Evolutionary conservation across 2,797 vertebrate species (phyloP), one percentile per base, ranked within the genome.

Genomic region (Sebastes cheni): DNA sequence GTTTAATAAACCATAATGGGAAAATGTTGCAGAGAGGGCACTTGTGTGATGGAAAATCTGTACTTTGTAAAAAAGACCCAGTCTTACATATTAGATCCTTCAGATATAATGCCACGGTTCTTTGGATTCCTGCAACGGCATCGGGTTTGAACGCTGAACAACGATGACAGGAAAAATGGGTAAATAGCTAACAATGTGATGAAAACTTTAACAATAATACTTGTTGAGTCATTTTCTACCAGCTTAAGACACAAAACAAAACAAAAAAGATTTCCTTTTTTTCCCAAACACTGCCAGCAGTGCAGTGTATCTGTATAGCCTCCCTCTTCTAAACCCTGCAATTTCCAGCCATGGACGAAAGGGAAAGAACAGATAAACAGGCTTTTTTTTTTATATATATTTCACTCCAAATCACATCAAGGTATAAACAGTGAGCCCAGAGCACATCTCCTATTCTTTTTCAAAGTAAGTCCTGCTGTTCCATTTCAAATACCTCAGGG

Each of bases 381-480:
- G 64, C 83, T 64, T 82, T 86, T 89, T 89, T 29, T 65, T 39
- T 0, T 39, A 13, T 39, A 13, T 39, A 84, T 83, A 91, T 93
- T 94, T 93, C 91, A 93, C 85, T 92, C 92, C 89, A 94, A 94
- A 95, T 95, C 92, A 93, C 92, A 95, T 95, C 91, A 93, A 95
- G 93, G 93, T 93, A 93, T 92, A 94, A 94, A 94, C 93, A 94
- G 88, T 85, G 87, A 93, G 92, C 93, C 89, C 87, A 79, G 92
- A 94, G 93, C 92, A 93, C 88, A 93, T 92, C 87, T 88, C 85
- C 86, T 90, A 92, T 94, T 94, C 93, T 93, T 92, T 95, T 95
- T 94, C 93, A 95, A 95, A 94, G 91, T 88, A 93, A 93, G 91
- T 92, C 90, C 90, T 86, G 91, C 92, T 93, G 93, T 94, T 95